Percentiles rank a stretch among this genome's conserved stretches.
Evolutionary conservation across 2,797 vertebrate species (phyloP).

Genomic region (Kryptopterus vitreolus): DNA sequence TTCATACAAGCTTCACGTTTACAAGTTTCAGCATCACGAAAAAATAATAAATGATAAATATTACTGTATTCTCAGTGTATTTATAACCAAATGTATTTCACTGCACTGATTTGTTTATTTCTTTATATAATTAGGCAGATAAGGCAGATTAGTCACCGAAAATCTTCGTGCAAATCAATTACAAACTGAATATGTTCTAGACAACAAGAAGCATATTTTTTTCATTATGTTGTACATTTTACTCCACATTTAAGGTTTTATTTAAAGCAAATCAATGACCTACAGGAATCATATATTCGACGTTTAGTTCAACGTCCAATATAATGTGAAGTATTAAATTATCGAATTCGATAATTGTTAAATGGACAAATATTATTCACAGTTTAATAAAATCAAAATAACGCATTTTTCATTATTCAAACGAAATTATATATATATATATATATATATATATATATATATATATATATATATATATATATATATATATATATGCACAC

Average conservation of each 20-base stretch:
- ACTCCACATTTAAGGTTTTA: background rate
- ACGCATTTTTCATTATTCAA: background rate
- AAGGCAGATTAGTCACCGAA: background rate
- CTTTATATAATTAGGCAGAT: no score
- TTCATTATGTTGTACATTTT: background rate
- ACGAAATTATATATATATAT: no score
- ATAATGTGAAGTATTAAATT: constrained; percentile 2
- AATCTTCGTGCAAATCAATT: background rate
- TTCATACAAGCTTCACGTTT: constrained; percentile 60
- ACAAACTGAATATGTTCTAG: background rate
- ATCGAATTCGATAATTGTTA: background rate
- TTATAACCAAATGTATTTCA: background rate
- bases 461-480: no score
- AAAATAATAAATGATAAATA: constrained; percentile 8
- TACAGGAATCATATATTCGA: background rate
- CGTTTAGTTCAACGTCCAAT: background rate
- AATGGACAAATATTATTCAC: background rate
- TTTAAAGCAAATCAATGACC: background rate
- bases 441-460: no score
- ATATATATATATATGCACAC: no score
- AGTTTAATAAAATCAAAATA: background rate
- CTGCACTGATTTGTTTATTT: background rate
- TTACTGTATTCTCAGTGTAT: background rate
- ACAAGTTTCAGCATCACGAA: constrained; percentile 43
- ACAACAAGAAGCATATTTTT: background rate